phyloP scores from a whole-genome alignment of 2,888 invertebrate species.

The Philonicus albiceps region DNA sequence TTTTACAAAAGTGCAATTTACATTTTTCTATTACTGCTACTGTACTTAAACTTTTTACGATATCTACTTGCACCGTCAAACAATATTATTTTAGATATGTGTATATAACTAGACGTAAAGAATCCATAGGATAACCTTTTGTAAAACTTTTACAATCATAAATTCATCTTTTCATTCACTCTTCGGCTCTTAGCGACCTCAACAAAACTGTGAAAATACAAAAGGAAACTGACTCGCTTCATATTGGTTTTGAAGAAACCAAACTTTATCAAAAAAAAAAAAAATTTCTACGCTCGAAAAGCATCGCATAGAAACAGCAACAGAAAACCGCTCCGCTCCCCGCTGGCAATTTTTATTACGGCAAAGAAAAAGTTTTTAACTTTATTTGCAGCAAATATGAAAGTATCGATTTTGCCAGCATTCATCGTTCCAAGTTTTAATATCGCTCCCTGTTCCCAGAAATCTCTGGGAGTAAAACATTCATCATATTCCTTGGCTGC shows the following conservation, averaged over 20 bases:
- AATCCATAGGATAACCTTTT: not conserved
- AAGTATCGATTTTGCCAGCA: slow-evolving; percentile 13
- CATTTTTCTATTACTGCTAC: too few species aligned
- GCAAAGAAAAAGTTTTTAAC: not conserved
- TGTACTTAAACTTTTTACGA: too few species aligned
- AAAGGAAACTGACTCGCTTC: not conserved
- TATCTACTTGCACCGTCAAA: not conserved
- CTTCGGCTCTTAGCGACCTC: not conserved
- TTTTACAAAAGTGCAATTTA: too few species aligned
- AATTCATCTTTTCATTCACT: not conserved
- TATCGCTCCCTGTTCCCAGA: not conserved
- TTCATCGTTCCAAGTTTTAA: slow-evolving; percentile 8
- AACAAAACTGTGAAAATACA: not conserved
- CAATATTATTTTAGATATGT: not conserved
- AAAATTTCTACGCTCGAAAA: not conserved
- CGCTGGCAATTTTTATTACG: not conserved
- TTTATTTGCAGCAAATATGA: not conserved
- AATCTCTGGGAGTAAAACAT: not conserved
- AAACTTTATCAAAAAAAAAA: not conserved
- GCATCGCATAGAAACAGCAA: not conserved
- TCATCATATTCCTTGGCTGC: slow-evolving; percentile 27
- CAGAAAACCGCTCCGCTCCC: not conserved
- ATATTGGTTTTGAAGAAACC: not conserved
- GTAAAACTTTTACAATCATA: not conserved
- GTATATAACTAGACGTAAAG: not conserved